Conservation (phyloP, 1,140 invertebrate species). For the Bombus breviceps region DNA sequence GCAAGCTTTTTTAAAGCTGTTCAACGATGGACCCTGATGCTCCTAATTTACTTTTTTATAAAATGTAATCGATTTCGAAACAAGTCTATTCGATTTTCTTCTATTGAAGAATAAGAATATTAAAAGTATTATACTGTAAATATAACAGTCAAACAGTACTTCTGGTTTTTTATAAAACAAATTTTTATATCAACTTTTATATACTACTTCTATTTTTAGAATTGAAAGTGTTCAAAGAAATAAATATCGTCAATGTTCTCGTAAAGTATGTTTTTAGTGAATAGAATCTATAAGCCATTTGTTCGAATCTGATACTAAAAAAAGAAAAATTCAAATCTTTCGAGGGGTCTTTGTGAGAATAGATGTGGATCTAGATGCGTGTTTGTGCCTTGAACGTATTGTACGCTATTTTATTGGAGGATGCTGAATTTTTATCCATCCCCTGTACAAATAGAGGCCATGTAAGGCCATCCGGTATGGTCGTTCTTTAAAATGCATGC, state of each 20-base stretch:
- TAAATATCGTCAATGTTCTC: neutral
- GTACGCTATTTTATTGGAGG: conserved; percentile 66
- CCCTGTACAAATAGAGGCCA: conserved; percentile 69
- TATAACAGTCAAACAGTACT: no score
- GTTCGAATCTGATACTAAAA: neutral
- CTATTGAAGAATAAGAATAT: no score
- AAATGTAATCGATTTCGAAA: no score
- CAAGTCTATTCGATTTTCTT: no score
- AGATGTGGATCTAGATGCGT: neutral
- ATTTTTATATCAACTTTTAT: no score
- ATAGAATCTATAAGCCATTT: neutral
- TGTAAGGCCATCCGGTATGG: conserved; percentile 42
- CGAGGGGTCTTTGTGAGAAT: conserved; percentile 6
- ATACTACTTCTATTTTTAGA: neutral
- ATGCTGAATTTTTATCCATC: conserved; percentile 78
- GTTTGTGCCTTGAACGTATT: conserved; percentile 21
- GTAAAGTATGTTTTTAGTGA: neutral
- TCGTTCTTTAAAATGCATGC: conserved; percentile 75
- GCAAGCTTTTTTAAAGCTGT: neutral
- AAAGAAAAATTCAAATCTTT: neutral
- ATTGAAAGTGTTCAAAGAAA: no score
- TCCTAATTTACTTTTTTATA: no score
- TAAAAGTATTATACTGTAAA: no score
- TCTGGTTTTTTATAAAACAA: no score
- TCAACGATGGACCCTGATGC: neutral